phyloP scores from a whole-genome alignment of 2,888 invertebrate species.

The Saturnia pavonia region DNA sequence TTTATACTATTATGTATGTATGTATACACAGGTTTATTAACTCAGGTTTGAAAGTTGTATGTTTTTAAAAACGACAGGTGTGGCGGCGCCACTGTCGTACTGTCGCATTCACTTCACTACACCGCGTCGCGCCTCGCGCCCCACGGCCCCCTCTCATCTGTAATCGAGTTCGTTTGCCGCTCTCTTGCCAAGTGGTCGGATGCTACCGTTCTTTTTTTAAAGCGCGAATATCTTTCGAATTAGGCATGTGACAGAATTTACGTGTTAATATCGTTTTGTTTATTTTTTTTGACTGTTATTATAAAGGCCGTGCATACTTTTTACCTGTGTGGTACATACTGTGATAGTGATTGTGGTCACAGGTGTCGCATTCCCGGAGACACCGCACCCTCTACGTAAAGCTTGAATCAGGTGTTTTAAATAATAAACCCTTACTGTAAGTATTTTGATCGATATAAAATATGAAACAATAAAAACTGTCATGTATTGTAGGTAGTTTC shows the following conservation, averaged over 20 bases:
- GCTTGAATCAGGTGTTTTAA: constrained; percentile 66
- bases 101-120: constrained; percentile 30
- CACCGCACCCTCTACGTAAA: constrained; percentile 68
- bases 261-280: constrained; percentile 26
- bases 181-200: constrained; percentile 43
- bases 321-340: constrained; percentile 39
- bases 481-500: neutral
- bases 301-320: constrained; percentile 41
- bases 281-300: constrained; percentile 27
- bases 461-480: neutral
- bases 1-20: no score
- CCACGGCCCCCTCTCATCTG: constrained; percentile 45
- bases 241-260: constrained; percentile 40
- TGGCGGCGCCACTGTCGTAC: constrained; percentile 54
- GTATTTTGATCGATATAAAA: constrained; percentile 30
- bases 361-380: constrained; percentile 76
- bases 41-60: constrained; percentile 32
- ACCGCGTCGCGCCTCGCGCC: constrained; percentile 40
- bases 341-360: constrained; percentile 69
- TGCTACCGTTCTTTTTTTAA: constrained; percentile 32
- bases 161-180: constrained; percentile 64
- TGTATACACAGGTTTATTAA: no score
- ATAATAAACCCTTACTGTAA: constrained; percentile 54
- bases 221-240: constrained; percentile 59
- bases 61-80: constrained; percentile 57